phyloP scores from a whole-genome alignment of 2,113 vertebrate species.

The Lycaon pictus region DNA sequence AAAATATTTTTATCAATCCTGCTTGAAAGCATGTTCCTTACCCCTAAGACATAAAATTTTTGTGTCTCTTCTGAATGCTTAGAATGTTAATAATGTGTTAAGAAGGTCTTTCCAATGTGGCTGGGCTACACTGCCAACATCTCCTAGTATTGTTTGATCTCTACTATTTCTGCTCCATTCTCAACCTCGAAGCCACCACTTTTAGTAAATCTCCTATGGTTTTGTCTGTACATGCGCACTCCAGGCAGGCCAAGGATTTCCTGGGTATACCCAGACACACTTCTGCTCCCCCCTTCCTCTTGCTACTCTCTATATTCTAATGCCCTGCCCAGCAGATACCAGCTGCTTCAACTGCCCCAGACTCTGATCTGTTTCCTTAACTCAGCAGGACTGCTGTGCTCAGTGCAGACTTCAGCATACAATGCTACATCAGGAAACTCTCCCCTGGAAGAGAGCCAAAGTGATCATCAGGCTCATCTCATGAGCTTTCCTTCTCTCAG shows the following conservation, averaged over 20 bases:
- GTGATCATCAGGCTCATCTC: neutral
- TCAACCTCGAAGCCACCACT: neutral
- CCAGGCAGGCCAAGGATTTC: neutral
- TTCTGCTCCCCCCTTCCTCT: neutral
- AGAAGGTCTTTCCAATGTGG: neutral
- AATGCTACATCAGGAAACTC: neutral
- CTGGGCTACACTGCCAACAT: neutral
- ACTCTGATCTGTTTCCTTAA: slow-evolving; percentile 13
- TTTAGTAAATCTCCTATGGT: neutral
- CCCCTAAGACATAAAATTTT: neutral
- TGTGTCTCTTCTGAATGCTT: neutral
- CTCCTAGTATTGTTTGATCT: neutral
- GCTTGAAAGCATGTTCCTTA: neutral
- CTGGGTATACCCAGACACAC: neutral
- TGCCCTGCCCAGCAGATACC: neutral
- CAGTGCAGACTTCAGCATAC: neutral
- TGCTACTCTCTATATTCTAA: neutral
- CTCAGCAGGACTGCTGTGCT: slow-evolving; percentile 29
- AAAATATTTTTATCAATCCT: neutral
- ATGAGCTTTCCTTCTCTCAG: neutral
- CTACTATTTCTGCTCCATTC: neutral
- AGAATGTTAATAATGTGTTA: slow-evolving; percentile 1
- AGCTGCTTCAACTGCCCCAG: neutral
- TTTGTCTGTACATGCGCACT: neutral
- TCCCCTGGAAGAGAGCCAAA: neutral